Conservation (phyloP, 2,888 invertebrate genomes). For the Germaria angustata region DNA sequence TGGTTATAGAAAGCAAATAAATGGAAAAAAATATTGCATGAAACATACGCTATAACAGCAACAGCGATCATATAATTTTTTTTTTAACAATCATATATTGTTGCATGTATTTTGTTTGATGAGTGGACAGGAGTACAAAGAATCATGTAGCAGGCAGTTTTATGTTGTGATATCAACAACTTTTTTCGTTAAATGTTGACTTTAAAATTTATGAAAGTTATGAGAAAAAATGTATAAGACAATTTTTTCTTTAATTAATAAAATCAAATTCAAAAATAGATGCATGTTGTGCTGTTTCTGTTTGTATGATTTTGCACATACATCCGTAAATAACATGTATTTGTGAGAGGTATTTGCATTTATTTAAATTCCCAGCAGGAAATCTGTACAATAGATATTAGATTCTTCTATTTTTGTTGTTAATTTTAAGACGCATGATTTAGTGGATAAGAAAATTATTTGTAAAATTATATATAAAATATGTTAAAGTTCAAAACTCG, state of each 20-base stretch:
- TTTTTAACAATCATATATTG: neutral
- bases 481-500: no score
- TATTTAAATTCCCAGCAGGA: neutral
- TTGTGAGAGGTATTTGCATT: constrained; percentile 16
- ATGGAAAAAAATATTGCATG: constrained; percentile 1
- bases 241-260: constrained; percentile 50
- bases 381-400: no score
- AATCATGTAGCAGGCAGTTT: constrained; percentile 51
- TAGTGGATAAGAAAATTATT: no score
- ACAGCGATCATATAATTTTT: neutral
- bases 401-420: no score
- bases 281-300: neutral
- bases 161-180: constrained; percentile 58
- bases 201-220: constrained; percentile 61
- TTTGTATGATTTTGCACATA: neutral
- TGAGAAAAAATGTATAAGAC: constrained; percentile 51
- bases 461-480: no score
- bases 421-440: no score
- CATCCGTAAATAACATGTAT: neutral
- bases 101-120: constrained; percentile 53
- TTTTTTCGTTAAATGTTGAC: constrained; percentile 39
- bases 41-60: neutral
- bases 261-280: constrained; percentile 32
- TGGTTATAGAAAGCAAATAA: constrained; percentile 35
- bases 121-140: constrained; percentile 57